Percentiles rank a stretch among this genome's conserved stretches.
Evolutionary conservation across 2,888 invertebrate species (phyloP).

Genomic region (Aromia moschata): DNA sequence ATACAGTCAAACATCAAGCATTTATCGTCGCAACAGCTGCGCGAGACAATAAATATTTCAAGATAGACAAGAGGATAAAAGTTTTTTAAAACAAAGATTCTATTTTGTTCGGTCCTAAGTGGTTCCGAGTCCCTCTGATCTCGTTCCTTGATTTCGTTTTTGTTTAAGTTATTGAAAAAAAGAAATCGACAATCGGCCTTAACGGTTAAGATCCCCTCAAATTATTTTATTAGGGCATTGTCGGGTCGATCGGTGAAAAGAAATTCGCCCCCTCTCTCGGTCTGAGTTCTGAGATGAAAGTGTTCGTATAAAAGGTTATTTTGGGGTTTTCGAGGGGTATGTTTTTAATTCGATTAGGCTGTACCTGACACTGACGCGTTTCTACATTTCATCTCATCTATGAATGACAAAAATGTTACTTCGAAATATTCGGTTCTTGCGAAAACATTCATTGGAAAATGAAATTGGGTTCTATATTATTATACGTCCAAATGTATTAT

Average conservation of each 20-base stretch:
- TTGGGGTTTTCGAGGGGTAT: conserved; percentile 1
- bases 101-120: conserved; percentile 30
- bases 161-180: conserved; percentile 24
- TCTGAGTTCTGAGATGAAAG: conserved; percentile 11
- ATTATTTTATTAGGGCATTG: conserved; percentile 25
- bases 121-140: conserved; percentile 31
- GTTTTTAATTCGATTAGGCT: conserved; percentile 3
- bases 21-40: conserved; percentile 43
- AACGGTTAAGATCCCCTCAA: conserved; percentile 31
- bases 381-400: too few relatives aligned
- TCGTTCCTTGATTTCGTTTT: conserved; percentile 31
- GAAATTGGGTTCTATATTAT: too few relatives aligned
- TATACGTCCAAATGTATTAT: too few relatives aligned
- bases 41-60: conserved; percentile 50
- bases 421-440: too few relatives aligned
- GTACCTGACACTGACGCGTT: not conserved
- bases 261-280: conserved; percentile 18
- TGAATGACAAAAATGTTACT: too few relatives aligned
- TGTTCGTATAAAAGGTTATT: conserved; percentile 20
- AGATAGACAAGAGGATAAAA: conserved; percentile 47
- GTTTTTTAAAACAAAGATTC: conserved; percentile 47
- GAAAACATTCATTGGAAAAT: too few relatives aligned
- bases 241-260: conserved; percentile 18
- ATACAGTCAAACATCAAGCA: conserved; percentile 32
- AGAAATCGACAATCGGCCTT: conserved; percentile 30